These are phyloP conservation scores for Trachelipus rathkii DNA, from an alignment of 1,140 invertebrate genomes.

Conservation along the genomic window DNA sequence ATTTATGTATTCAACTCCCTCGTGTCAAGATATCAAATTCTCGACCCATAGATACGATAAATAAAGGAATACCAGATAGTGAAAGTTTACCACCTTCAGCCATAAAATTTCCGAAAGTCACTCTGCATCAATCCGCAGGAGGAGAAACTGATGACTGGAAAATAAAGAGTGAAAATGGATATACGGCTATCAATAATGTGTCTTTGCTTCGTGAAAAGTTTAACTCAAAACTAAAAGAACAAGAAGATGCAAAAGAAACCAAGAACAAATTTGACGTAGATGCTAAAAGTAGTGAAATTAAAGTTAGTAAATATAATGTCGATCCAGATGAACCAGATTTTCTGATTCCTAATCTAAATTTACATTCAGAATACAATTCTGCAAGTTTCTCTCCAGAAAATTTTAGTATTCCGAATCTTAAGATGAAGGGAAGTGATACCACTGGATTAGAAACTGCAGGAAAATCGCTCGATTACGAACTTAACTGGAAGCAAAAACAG, in stretches of 20 bases:
- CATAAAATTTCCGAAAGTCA: background rate
- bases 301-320: background rate
- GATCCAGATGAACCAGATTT: background rate
- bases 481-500: background rate
- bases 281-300: background rate
- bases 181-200: background rate
- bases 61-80: background rate
- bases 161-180: background rate
- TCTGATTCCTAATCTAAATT: background rate
- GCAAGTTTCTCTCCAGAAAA: background rate
- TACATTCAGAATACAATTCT: background rate
- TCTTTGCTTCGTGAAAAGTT: background rate
- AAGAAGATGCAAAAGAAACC: too few relatives aligned
- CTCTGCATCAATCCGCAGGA: background rate
- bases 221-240: background rate
- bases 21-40: background rate
- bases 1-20: background rate
- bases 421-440: background rate
- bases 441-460: background rate
- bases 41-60: background rate
- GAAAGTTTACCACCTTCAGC: background rate
- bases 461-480: background rate
- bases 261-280: too few relatives aligned
- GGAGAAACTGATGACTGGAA: background rate
- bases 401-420: background rate